Percentiles rank a stretch among this genome's conserved stretches.
phyloP scores from a whole-genome alignment of 2,888 invertebrate genomes.

The Lordiphosa andalusiaca region DNA sequence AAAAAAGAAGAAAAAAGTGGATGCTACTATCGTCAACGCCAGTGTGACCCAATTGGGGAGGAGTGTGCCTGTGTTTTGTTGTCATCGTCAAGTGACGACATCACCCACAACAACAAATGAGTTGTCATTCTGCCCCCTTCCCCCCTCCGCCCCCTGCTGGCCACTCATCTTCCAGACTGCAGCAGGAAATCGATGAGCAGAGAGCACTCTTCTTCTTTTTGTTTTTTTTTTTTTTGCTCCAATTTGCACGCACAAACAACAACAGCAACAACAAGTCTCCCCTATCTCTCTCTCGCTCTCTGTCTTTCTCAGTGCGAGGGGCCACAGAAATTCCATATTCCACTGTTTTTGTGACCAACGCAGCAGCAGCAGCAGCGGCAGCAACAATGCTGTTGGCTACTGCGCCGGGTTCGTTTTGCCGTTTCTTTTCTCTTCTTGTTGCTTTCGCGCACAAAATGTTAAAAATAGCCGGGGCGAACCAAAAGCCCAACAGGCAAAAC shows the following conservation, averaged over 20 bases:
- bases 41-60: conserved; percentile 63
- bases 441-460: conserved; percentile 60
- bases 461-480: conserved; percentile 64
- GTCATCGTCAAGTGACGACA: conserved; percentile 57
- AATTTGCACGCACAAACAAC: conserved; percentile 55
- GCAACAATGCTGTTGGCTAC: conserved; percentile 45
- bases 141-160: conserved; percentile 1
- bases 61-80: conserved; percentile 14
- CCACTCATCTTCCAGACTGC: conserved; percentile 16
- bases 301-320: conserved; percentile 11
- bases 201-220: conserved; percentile 14
- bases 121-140: conserved; percentile 49
- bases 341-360: conserved; percentile 46
- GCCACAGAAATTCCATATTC: conserved; percentile 64
- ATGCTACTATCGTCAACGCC: conserved; percentile 31
- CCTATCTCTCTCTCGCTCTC: not conserved
- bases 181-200: conserved; percentile 59
- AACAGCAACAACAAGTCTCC: conserved; percentile 12
- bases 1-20: conserved; percentile 6
- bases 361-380: conserved; percentile 21
- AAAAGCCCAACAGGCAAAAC: conserved; percentile 28
- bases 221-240: conserved; percentile 54
- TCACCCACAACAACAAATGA: conserved; percentile 66
- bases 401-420: conserved; percentile 45
- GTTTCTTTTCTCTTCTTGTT: conserved; percentile 52